Evolutionary conservation across 1,140 invertebrate genomes (phyloP), one percentile per base, ranked within the genome.

Genomic region (Aphaenogaster floridana): DNA sequence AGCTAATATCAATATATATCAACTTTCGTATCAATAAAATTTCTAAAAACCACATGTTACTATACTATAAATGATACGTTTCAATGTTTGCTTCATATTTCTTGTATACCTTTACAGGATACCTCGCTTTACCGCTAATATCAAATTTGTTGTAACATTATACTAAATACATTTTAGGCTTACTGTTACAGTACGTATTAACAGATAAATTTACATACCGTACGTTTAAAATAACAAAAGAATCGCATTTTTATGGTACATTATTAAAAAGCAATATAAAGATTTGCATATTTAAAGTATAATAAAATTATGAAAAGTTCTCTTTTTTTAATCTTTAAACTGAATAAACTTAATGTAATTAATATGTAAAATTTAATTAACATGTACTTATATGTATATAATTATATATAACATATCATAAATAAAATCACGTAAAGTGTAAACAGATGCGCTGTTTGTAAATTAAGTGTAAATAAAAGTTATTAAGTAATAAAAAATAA

Each of bases 161-260:
- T 79, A 36, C 57, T 42, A 45, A 81, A 72, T 83, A 76, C 13
- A 21, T 84, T 69, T 69, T 84, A 84, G 80, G 69, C 80, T 84
- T 61, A 36, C 8, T 50, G 4, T 83, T 83, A 84, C 13, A 74
- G 42, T 59, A 83, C n/a, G 11, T 50, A 39, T 59, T 71, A 61
- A 42, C 28, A 36, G 36, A 48, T 15, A 48, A 61, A 11, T 83
- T 74, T 45, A 48, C 3, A 59, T 36, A 45, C n/a, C 28, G 21
- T 21, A 48, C 3, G 11, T 74, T 48, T 63, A n/a, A 63, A 36
- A 21, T 48, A 15, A 76, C 17, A 50, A 74, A 48, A 76, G 4
- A 71, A 74, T 39, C 8, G 13, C 15, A 57, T 59, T 36, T 59
- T 59, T 17, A 72, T 50, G 0, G 28, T 36, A 68, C 39, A 57